Evolutionary conservation across 2,113 vertebrate genomes (phyloP), one percentile per base, ranked within the genome.

Genomic region (Eptesicus fuscus): DNA sequence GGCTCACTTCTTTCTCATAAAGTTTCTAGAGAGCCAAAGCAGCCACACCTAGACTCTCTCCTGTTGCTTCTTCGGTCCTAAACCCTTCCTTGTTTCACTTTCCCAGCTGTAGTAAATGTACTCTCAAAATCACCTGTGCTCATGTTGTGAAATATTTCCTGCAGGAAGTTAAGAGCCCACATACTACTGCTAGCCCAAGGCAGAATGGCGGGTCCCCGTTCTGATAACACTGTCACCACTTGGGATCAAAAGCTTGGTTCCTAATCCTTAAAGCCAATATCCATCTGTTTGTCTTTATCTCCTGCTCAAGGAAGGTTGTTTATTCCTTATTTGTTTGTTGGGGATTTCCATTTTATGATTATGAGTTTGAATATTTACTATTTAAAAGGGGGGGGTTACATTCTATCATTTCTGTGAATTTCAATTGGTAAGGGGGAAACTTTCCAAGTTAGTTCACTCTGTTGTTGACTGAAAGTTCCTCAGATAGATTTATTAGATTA

Each of bases 391-490:
- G 9, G 17, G 18, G 35, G 7, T 69, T 5, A 49, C 49, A 67
- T 78, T 90, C 40, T 82, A 37, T 87, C 37, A 93, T 87, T 93
- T 90, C 6, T 86, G 59, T 92, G 82, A 77, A 23, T 92, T 90
- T 94, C 12, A 78, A 73, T 35, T 93, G 80, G 63, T 32, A 86
- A 90, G 28, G 30, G 14, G 70, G 9, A 70, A 83, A 35, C 17
- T 82, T 93, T 86, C 28, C 17, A 65, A 87, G 22, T 73, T 47
- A 92, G 25, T 82, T 90, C 18, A 92, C 28, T n/a, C 67, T 87
- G 13, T 37, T 82, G 17, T 77, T 86, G 77, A 61, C n/a, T 69
- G 23, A 35, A 79, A 67, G 2, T 83, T 95, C 40, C 25, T 87
- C 37, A 78, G 32, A 67, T 83, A 92, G 32, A 3, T 92, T 87